These are phyloP conservation scores for Danio choprae DNA, from an alignment of 2,797 vertebrate genomes.

Conservation along the genomic window DNA sequence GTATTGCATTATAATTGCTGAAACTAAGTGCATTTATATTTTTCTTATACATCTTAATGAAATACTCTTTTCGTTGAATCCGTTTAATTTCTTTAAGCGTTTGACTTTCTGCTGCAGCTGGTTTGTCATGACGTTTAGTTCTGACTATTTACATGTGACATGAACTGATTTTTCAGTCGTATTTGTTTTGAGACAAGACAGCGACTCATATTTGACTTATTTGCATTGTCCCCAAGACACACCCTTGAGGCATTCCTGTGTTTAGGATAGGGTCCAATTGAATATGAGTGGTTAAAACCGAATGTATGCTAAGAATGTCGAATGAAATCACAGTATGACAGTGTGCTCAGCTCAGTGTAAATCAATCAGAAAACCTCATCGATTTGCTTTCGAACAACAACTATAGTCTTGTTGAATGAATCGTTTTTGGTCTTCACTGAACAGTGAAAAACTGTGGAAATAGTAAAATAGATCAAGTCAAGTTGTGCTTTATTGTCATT, in stretches of 20 bases:
- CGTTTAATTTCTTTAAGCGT: not conserved
- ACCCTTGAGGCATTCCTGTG: not conserved
- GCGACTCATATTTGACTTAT: not conserved
- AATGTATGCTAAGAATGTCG: not conserved
- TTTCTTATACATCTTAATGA: not conserved
- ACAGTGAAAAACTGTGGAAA: too few relatives aligned
- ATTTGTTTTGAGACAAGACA: not conserved
- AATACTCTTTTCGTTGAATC: not conserved
- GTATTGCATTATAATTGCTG: too few relatives aligned
- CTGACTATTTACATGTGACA: not conserved
- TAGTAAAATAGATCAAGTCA: too few relatives aligned
- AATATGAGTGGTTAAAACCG: not conserved
- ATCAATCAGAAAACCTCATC: not conserved
- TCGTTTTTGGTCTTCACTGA: not conserved
- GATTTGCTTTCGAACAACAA: too few relatives aligned
- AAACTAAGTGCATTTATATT: too few relatives aligned
- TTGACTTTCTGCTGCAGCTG: not conserved
- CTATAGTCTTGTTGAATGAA: not conserved
- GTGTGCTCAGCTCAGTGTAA: not conserved
- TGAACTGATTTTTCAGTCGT: not conserved
- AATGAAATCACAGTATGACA: not conserved
- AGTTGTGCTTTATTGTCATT: too few relatives aligned
- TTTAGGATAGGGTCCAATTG: not conserved
- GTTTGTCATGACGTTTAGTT: not conserved
- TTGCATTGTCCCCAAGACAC: constrained; percentile 11